Conservation (phyloP, 2,888 invertebrate species). For the Drosophila pseudotakahashii region DNA sequence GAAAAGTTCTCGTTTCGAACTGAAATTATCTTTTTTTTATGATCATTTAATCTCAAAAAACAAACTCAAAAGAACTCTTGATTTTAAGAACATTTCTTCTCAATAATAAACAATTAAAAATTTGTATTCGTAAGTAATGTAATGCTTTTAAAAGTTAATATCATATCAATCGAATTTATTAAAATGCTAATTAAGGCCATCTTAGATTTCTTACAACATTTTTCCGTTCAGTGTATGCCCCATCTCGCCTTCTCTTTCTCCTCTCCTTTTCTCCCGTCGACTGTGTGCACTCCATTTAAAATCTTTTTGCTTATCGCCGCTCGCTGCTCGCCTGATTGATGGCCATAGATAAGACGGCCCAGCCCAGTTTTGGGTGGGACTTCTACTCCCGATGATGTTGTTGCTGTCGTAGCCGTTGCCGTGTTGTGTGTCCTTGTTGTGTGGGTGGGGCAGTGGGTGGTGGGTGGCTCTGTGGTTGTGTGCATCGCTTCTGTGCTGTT, state of each 20-base stretch:
- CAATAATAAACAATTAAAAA: too few relatives aligned
- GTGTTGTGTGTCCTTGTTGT: conserved; percentile 65
- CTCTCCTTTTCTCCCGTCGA: conserved; percentile 18
- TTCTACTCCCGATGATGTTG: not conserved
- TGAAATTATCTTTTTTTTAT: too few relatives aligned
- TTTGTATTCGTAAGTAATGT: too few relatives aligned
- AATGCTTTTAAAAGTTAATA: too few relatives aligned
- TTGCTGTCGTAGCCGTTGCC: conserved; percentile 19
- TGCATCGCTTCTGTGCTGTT: conserved; percentile 48
- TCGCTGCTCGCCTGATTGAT: conserved; percentile 84
- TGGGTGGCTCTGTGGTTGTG: conserved; percentile 35
- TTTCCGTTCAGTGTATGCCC: conserved; percentile 4
- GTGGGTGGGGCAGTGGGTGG: conserved; percentile 42
- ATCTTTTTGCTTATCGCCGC: conserved; percentile 84
- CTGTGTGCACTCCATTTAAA: conserved; percentile 82
- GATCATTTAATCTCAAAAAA: too few relatives aligned
- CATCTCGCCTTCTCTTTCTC: conserved; percentile 2
- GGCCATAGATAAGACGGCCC: conserved; percentile 84
- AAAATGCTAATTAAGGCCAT: not conserved
- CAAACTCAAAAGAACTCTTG: too few relatives aligned
- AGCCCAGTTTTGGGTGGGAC: conserved; percentile 50
- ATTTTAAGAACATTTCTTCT: too few relatives aligned
- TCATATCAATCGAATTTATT: too few relatives aligned
- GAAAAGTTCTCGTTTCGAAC: too few relatives aligned
- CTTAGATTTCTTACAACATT: not conserved